These are phyloP conservation scores for Anableps anableps DNA, from an alignment of 2,797 vertebrate genomes.

Conservation along the genomic window DNA sequence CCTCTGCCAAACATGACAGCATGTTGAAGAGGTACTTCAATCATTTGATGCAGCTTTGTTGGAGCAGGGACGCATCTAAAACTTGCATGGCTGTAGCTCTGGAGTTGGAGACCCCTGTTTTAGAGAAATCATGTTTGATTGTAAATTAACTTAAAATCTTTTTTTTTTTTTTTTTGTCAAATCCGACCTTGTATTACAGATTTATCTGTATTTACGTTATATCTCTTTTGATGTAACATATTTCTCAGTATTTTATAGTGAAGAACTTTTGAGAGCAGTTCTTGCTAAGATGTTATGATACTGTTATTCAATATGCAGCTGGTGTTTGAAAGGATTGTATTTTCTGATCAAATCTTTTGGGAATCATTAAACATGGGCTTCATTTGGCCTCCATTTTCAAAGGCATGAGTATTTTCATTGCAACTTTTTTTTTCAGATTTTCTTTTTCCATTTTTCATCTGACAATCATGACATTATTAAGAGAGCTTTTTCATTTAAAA, in stretches of 20 bases:
- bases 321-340: conserved; percentile 79
- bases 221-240: conserved; percentile 75
- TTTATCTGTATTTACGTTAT: conserved; percentile 76
- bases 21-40: background rate
- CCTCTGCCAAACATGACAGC: background rate
- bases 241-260: conserved; percentile 82
- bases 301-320: conserved; percentile 63
- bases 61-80: background rate
- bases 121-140: conserved; percentile 75
- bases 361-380: conserved; percentile 82
- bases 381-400: conserved; percentile 81
- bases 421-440: background rate
- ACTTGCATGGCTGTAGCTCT: background rate
- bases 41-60: background rate
- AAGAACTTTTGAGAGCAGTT: conserved; percentile 66
- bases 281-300: conserved; percentile 63
- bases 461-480: too few species aligned
- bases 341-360: conserved; percentile 81
- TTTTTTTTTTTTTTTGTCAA: conserved; percentile 68
- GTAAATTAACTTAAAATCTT: conserved; percentile 78
- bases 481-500: background rate
- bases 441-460: background rate
- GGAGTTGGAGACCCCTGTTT: conserved; percentile 38
- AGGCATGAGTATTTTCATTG: conserved; percentile 33
- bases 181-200: conserved; percentile 71